phyloP scores from a whole-genome alignment of 2,113 vertebrate genomes.

The Petrocephalus microphthalmus region DNA sequence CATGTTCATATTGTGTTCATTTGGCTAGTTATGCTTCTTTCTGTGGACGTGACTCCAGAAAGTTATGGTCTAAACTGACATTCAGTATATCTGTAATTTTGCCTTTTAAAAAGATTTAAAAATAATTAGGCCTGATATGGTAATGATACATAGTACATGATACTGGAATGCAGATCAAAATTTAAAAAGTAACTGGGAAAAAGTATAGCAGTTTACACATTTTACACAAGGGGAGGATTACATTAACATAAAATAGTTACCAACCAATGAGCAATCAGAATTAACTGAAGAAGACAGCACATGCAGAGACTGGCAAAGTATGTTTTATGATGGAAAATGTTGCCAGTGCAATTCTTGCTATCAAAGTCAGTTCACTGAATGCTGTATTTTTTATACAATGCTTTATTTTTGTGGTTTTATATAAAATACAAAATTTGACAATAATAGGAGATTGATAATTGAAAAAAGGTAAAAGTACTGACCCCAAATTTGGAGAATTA shows the following conservation, averaged over 20 bases:
- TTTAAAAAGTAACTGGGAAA: not conserved
- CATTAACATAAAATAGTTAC: not conserved
- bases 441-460: not conserved
- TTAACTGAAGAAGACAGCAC: slow-evolving; percentile 9
- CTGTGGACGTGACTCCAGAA: not conserved
- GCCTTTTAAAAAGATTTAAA: not conserved
- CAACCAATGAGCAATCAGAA: slow-evolving; percentile 10
- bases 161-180: not conserved
- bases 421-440: not conserved
- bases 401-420: not conserved
- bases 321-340: not conserved
- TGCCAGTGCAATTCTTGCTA: not conserved
- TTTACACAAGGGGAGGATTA: slow-evolving; percentile 17
- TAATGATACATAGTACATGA: slow-evolving; percentile 24
- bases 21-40: slow-evolving; percentile 14
- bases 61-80: not conserved
- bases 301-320: not conserved
- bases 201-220: slow-evolving; percentile 18
- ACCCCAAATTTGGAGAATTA: not conserved
- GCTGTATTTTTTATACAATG: not conserved
- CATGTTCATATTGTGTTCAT: slow-evolving; percentile 32
- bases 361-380: not conserved
- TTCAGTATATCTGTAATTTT: slow-evolving; percentile 4
- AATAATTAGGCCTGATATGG: slow-evolving; percentile 3
- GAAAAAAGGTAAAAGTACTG: not conserved